Percentiles rank a stretch among this genome's conserved stretches.
These are phyloP conservation scores for Nephrotoma appendiculata DNA, from an alignment of 2,888 invertebrate genomes.

Conservation along the genomic window DNA sequence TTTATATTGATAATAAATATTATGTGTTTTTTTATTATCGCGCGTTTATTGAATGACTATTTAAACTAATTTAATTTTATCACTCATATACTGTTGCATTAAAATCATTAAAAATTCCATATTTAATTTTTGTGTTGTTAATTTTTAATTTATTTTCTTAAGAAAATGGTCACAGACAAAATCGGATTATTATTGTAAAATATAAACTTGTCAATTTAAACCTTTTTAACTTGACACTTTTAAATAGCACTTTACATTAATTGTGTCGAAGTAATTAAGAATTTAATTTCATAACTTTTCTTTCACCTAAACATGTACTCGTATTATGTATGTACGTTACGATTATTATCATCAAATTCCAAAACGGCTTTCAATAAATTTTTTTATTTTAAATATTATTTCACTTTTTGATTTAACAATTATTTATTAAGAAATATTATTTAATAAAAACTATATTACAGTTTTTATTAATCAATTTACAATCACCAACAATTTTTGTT, in stretches of 20 bases:
- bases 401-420: neutral
- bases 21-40: neutral
- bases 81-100: neutral
- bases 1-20: neutral
- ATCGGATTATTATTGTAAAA: neutral
- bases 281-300: neutral
- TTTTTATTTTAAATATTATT: neutral
- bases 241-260: neutral
- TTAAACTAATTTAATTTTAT: neutral
- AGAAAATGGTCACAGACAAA: neutral
- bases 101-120: neutral
- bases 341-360: neutral
- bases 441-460: neutral
- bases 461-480: neutral
- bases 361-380: neutral
- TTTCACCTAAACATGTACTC: neutral
- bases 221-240: neutral
- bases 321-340: neutral
- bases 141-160: neutral
- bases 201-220: neutral
- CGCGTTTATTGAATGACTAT: neutral
- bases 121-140: neutral
- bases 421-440: neutral
- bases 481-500: neutral
- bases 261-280: neutral